Percentiles rank a stretch among this genome's conserved stretches.
Conservation (phyloP, 2,797 vertebrate genomes). For the Eulemur coronatus region DNA sequence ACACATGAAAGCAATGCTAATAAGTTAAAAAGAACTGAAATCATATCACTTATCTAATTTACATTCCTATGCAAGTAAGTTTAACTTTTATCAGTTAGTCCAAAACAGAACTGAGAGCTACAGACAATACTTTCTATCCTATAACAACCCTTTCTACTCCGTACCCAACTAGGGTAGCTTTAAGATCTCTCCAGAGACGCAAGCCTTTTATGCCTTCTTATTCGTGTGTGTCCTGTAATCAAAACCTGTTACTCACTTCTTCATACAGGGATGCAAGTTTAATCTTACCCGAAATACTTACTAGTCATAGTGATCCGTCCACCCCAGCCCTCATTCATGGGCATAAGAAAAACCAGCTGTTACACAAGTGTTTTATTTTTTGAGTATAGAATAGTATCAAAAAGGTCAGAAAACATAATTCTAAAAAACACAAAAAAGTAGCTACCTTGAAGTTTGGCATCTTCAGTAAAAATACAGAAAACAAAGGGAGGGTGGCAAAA, state of each 20-base stretch:
- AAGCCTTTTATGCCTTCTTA: not conserved
- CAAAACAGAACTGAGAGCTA: not conserved
- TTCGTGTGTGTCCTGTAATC: not conserved
- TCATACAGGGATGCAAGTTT: not conserved
- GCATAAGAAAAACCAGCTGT: constrained; percentile 6
- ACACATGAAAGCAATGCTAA: not conserved
- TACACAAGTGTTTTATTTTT: not conserved
- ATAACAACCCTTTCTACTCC: not conserved
- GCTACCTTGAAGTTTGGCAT: not conserved
- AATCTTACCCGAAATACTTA: constrained; percentile 31
- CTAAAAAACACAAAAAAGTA: not conserved
- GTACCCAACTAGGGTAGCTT: not conserved
- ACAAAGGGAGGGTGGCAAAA: not conserved
- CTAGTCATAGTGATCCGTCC: not conserved
- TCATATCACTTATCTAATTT: constrained; percentile 8
- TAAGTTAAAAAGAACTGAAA: not conserved
- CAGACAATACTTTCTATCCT: not conserved
- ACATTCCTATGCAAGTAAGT: not conserved
- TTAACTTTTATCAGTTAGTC: constrained; percentile 33
- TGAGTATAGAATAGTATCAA: not conserved
- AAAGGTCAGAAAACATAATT: not conserved
- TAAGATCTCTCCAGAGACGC: not conserved
- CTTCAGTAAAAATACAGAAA: constrained; percentile 23
- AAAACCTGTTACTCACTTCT: constrained; percentile 11
- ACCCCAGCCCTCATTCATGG: not conserved